These are phyloP conservation scores for Chaetophractus vellerosus DNA, from an alignment of 2,797 vertebrate genomes.

Conservation along the genomic window DNA sequence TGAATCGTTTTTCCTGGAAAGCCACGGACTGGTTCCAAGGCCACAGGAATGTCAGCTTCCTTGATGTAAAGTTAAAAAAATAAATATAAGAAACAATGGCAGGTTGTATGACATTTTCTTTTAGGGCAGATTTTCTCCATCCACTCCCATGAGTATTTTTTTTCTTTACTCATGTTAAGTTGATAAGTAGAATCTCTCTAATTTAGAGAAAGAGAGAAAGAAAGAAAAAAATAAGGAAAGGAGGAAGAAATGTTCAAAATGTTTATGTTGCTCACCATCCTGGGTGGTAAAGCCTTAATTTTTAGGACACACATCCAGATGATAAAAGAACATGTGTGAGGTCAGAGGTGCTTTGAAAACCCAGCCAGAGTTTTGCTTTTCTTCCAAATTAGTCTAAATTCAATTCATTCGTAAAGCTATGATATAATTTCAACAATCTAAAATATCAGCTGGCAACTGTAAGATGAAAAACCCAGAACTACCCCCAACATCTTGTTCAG, in stretches of 20 bases:
- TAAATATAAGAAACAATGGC: conserved; percentile 43
- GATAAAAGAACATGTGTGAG: background rate
- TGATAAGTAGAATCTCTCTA: conserved; percentile 11
- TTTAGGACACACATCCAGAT: background rate
- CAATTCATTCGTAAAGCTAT: background rate
- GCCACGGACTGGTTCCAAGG: conserved; percentile 35
- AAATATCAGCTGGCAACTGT: background rate
- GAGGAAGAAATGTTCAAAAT: background rate
- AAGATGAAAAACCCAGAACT: background rate
- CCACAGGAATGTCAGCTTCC: background rate
- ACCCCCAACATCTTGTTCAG: background rate
- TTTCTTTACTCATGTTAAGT: conserved; percentile 6
- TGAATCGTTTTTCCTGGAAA: conserved; percentile 75
- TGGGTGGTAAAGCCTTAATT: background rate
- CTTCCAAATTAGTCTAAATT: conserved; percentile 35
- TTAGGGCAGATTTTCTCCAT: background rate
- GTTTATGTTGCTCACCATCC: background rate
- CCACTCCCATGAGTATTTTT: conserved; percentile 27
- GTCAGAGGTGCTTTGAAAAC: conserved; percentile 16
- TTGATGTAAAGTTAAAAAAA: conserved; percentile 54
- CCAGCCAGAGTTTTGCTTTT: background rate
- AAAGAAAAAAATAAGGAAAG: background rate
- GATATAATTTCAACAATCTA: background rate
- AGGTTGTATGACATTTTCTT: conserved; percentile 18
- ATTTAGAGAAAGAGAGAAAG: background rate